Conservation (phyloP, 2,888 invertebrate genomes). For the Podotricha telesiphe region DNA sequence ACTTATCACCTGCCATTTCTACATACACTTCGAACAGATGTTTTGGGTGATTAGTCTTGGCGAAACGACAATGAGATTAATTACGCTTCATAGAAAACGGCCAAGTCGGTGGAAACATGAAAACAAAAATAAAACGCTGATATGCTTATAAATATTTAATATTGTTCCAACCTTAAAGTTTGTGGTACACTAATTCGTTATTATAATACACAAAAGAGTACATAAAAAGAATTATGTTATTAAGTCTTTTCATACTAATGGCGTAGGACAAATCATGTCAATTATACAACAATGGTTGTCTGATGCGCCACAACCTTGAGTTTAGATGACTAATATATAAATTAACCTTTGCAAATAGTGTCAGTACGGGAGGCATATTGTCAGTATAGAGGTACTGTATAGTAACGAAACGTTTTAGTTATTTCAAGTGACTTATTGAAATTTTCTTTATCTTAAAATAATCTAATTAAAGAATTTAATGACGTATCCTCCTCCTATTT, state of each 20-base stretch:
- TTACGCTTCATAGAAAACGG: too few species aligned
- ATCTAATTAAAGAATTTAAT: too few species aligned
- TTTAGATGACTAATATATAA: conserved; percentile 47
- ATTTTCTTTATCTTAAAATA: too few species aligned
- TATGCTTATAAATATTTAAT: too few species aligned
- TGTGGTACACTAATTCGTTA: conserved; percentile 12
- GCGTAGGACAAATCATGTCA: conserved; percentile 39
- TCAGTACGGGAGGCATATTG: conserved; percentile 26
- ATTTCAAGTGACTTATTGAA: not conserved
- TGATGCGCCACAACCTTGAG: conserved; percentile 38
- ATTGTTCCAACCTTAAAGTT: too few species aligned
- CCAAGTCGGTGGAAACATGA: too few species aligned
- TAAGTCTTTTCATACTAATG: conserved; percentile 35
- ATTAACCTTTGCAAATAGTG: conserved; percentile 50
- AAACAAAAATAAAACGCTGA: too few species aligned
- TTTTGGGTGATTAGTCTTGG: too few species aligned
- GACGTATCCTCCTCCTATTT: too few species aligned
- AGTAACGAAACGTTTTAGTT: not conserved
- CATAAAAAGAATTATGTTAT: conserved; percentile 20
- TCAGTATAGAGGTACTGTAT: not conserved
- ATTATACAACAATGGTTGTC: conserved; percentile 33
- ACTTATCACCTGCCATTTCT: too few species aligned
- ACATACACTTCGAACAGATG: too few species aligned
- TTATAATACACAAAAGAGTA: conserved; percentile 2
- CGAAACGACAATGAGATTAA: too few species aligned